A percentile compares a stretch with the other conserved stretches of the same genome.
phyloP scores from a whole-genome alignment of 2,888 invertebrate species.

The Plemyria rubiginata region DNA sequence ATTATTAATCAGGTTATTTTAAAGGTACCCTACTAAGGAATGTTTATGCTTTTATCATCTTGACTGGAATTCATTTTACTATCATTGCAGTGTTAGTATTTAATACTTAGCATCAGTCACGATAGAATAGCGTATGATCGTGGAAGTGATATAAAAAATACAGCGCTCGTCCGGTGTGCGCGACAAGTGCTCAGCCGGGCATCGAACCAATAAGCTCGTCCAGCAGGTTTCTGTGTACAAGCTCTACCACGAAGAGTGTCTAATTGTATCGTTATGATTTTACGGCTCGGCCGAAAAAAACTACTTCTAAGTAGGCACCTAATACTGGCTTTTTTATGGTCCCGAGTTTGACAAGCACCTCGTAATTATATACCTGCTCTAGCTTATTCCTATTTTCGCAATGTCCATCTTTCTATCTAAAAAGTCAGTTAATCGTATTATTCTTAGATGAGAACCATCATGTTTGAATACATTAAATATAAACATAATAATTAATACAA shows the following conservation, averaged over 20 bases:
- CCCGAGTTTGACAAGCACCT: neutral
- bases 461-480: too few species aligned
- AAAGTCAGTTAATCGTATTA: too few species aligned
- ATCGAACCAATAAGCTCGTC: slow-evolving; percentile 70
- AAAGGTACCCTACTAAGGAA: too few species aligned
- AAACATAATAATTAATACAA: too few species aligned
- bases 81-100: too few species aligned
- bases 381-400: too few species aligned
- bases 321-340: neutral
- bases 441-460: too few species aligned
- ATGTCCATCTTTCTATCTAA: too few species aligned
- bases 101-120: slow-evolving; percentile 37
- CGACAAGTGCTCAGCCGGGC: slow-evolving; percentile 68
- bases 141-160: slow-evolving; percentile 54
- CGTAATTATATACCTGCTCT: too few species aligned
- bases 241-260: slow-evolving; percentile 35
- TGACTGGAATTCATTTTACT: too few species aligned
- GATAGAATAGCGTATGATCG: slow-evolving; percentile 44
- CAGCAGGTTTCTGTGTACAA: slow-evolving; percentile 65
- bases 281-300: neutral
- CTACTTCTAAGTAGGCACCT: neutral
- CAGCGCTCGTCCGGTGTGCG: slow-evolving; percentile 44
- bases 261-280: slow-evolving; percentile 25
- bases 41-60: too few species aligned
- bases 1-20: too few species aligned